Base-by-base conservation (phyloP, 2,113 vertebrate species). In the Leuciscus idus region DNA sequence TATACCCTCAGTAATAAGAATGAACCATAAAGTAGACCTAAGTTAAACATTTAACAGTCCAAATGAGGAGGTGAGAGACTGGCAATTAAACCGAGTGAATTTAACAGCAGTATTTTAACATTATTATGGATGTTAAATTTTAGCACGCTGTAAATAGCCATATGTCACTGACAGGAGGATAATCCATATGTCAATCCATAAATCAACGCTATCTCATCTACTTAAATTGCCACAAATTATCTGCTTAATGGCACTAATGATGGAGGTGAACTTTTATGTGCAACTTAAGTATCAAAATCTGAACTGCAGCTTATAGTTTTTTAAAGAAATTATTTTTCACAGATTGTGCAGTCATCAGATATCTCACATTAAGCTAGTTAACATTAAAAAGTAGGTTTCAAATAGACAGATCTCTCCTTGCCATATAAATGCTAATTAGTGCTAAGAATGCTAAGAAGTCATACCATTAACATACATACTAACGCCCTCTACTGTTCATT, bases 401-500 rank as follows among this genome's bases (percentile, higher is more conserved):
- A 81, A 89, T 84, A 61, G 66, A 87, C 87, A 77, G 86, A 84
- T 89, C 80, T 87, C 50, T 83, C 74, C 76, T 84, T 82, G 61
- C 76, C 76, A 81, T 84, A 77, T 50, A 86, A 86, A 89, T 88
- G 81, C 76, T 86, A 86, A 86, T 89, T 36, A 52, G 79, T 66
- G 79, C 62, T 21, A 21, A 21, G 19, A 57, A 57, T 59, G 26
- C 77, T 64, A 85, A 61, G 43, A 73, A 86, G 81, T 73, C 84
- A 55, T 78, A 81, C 36, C 50, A 86, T 26, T 84, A 84, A 80
- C 87, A 80, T 73, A 76, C 82, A 19, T 82, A 57, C 87, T 88
- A 80, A 78, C 84, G 89, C 87, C 59, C 85, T 86, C 89, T 90
- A 83, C 86, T 88, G 89, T 79, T 76, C 83, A 76, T 68, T 26